A percentile compares a stretch with the other conserved stretches of the same genome.
phyloP scores from a whole-genome alignment of 2,797 vertebrate species.

The Sylvilagus floridanus region DNA sequence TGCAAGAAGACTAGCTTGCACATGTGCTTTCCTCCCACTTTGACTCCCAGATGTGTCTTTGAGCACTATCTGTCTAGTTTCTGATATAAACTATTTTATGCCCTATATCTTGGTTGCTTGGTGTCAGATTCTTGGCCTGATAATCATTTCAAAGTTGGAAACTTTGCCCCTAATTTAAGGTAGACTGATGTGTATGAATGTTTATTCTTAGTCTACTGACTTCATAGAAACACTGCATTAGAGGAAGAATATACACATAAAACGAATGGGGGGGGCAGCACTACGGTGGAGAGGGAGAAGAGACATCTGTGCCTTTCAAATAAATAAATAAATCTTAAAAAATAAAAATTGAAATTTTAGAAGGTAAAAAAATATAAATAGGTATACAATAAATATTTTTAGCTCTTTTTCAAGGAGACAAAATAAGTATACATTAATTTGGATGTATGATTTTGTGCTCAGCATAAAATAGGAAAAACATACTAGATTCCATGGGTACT shows the following conservation, averaged over 20 bases:
- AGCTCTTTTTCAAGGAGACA: background rate
- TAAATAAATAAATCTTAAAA: no score
- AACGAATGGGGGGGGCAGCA: background rate
- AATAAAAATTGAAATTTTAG: no score
- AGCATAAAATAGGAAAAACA: background rate
- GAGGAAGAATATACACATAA: background rate
- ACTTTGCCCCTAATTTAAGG: background rate
- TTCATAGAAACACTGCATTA: background rate
- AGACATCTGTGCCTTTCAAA: no score
- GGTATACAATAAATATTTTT: background rate
- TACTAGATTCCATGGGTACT: background rate
- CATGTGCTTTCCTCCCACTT: background rate
- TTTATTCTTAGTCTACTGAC: background rate
- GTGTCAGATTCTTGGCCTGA: background rate
- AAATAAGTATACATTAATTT: background rate
- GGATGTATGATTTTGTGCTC: background rate
- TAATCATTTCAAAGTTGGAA: background rate
- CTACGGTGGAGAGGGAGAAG: no score
- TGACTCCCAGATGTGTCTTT: background rate
- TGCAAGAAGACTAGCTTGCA: background rate
- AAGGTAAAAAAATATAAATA: background rate
- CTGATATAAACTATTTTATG: background rate
- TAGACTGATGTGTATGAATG: background rate
- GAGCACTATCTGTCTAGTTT: background rate
- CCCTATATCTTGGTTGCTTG: background rate